Evolutionary conservation across 2,888 invertebrate genomes (phyloP).

Genomic region (Heliconius erato): DNA sequence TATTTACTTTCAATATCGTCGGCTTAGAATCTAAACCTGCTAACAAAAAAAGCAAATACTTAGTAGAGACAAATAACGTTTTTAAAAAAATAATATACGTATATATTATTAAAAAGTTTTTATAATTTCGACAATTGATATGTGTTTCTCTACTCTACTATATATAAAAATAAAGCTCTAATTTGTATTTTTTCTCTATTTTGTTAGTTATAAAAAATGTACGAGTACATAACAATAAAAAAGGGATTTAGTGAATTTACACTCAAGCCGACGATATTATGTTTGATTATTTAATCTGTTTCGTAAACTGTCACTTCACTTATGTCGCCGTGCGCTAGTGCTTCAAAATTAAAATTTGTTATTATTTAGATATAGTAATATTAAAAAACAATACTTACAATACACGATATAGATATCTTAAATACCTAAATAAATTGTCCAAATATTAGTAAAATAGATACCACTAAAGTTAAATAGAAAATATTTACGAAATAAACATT

Average conservation of each 20-base stretch:
- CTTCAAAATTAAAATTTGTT: slow-evolving; percentile 28
- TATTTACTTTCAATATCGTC: neutral
- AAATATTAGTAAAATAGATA: slow-evolving; percentile 19
- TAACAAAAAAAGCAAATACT: too few species aligned
- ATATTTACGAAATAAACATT: neutral
- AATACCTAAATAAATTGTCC: slow-evolving; percentile 30
- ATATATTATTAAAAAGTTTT: too few species aligned
- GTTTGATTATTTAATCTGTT: neutral
- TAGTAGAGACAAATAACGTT: too few species aligned
- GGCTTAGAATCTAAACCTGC: too few species aligned
- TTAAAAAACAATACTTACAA: slow-evolving; percentile 18
- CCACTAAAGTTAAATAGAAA: neutral
- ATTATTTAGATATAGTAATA: slow-evolving; percentile 36
- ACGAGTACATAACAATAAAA: too few species aligned
- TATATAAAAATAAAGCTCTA: too few species aligned
- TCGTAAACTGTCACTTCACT: slow-evolving; percentile 10
- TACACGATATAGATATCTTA: slow-evolving; percentile 39
- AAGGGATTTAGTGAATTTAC: too few species aligned
- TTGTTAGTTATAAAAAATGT: too few species aligned
- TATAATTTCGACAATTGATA: too few species aligned
- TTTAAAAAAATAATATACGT: too few species aligned
- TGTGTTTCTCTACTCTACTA: too few species aligned
- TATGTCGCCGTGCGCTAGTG: slow-evolving; percentile 41
- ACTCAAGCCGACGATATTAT: neutral
- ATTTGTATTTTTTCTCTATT: too few species aligned